Percentiles rank a stretch among this genome's conserved stretches.
Evolutionary conservation across 2,113 vertebrate genomes (phyloP).

Genomic region (Enhydra lutris): DNA sequence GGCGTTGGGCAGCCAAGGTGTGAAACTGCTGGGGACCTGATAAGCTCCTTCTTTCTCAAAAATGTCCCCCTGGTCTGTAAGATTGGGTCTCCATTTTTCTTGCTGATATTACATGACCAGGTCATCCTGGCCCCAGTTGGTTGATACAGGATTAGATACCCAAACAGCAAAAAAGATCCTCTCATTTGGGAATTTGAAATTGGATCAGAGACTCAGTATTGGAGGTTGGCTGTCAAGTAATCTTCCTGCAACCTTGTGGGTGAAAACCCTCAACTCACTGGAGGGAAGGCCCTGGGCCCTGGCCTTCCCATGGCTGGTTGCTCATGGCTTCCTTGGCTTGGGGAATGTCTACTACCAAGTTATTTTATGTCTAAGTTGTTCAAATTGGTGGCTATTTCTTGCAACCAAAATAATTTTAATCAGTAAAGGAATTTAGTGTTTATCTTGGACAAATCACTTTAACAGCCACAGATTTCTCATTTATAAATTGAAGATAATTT

Average conservation of each 20-base stretch:
- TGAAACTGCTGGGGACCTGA: background rate
- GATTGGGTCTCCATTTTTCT: background rate
- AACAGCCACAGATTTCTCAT: background rate
- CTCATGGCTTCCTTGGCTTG: background rate
- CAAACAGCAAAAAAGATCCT: background rate
- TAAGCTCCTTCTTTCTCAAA: background rate
- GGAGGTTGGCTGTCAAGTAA: background rate
- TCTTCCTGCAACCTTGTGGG: background rate
- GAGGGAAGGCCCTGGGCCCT: background rate
- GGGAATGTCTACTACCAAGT: background rate
- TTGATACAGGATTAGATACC: background rate
- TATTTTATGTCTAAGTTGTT: background rate
- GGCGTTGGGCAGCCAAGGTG: background rate
- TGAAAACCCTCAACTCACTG: background rate
- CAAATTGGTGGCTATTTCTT: background rate
- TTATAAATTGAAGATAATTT: background rate
- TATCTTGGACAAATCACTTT: background rate
- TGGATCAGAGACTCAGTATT: background rate
- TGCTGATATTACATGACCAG: background rate
- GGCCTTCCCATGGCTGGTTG: background rate
- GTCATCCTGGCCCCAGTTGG: too few species aligned
- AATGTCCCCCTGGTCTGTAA: background rate
- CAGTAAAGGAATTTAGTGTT: conserved; percentile 23
- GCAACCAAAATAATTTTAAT: conserved; percentile 22
- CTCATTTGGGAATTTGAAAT: background rate